These are phyloP conservation scores for Sturnus vulgaris DNA, from an alignment of 2,113 vertebrate species.

Conservation along the genomic window DNA sequence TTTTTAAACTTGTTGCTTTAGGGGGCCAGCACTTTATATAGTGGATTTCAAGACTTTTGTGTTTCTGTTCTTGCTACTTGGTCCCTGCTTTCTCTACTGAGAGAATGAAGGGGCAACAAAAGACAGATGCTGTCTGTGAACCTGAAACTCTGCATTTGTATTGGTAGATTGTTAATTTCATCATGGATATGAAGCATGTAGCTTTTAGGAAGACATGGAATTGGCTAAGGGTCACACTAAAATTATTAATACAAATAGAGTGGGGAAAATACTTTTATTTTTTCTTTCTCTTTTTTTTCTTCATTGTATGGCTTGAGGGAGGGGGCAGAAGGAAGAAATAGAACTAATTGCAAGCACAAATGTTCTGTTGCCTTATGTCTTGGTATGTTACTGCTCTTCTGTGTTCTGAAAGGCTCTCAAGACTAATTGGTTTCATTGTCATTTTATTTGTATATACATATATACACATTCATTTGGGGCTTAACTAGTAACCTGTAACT, in stretches of 20 bases:
- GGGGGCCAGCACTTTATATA: background rate
- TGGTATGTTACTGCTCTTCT: conserved; percentile 39
- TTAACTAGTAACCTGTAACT: conserved; percentile 96
- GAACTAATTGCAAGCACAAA: background rate
- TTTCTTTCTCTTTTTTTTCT: background rate
- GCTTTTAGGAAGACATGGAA: background rate
- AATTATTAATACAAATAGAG: background rate
- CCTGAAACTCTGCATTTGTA: background rate
- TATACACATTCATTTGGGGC: conserved; percentile 62
- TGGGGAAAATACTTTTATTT: background rate
- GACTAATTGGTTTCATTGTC: conserved; percentile 72
- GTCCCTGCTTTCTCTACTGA: background rate
- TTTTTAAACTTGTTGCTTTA: background rate
- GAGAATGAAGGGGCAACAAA: background rate
- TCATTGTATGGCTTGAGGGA: background rate
- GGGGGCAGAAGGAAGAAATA: background rate
- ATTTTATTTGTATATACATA: conserved; percentile 69
- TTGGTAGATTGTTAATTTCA: background rate
- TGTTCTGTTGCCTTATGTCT: background rate
- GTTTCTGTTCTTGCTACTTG: background rate
- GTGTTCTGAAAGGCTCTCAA: background rate
- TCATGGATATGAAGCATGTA: background rate
- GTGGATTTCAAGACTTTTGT: background rate
- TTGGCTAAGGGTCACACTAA: background rate
- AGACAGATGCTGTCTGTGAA: background rate